Conservation (phyloP, 1,140 invertebrate species). For the Alviniconcha marisindica region DNA sequence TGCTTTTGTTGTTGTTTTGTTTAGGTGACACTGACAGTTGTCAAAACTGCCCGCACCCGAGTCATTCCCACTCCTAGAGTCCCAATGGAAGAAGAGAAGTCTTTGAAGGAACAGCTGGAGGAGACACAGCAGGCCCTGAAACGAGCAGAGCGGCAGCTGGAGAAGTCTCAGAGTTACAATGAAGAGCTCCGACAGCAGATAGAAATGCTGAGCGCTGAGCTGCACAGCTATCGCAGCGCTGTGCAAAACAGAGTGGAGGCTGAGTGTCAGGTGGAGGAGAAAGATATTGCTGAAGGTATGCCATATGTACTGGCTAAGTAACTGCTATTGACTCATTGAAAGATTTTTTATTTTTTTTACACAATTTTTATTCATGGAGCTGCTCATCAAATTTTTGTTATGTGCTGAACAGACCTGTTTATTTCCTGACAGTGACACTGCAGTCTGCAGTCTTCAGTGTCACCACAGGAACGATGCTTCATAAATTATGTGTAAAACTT, state of each 20-base stretch:
- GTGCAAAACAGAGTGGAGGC: not conserved
- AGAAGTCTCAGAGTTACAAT: slow-evolving; percentile 50
- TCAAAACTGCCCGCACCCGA: too few relatives aligned
- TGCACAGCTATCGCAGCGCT: slow-evolving; percentile 45
- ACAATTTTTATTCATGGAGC: not conserved
- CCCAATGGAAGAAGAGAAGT: not conserved
- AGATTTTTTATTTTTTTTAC: not conserved
- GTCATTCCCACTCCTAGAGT: too few relatives aligned
- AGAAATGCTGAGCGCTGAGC: slow-evolving; percentile 50
- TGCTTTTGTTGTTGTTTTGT: too few relatives aligned
- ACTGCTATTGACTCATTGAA: too few relatives aligned
- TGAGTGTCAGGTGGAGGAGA: slow-evolving; percentile 8
- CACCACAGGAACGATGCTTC: too few relatives aligned
- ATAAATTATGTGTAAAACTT: too few relatives aligned
- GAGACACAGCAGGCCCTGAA: slow-evolving; percentile 40
- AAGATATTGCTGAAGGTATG: not conserved
- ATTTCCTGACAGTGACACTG: too few relatives aligned
- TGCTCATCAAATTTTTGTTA: not conserved
- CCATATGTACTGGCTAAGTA: too few relatives aligned
- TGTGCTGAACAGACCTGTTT: not conserved
- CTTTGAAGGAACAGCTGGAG: slow-evolving; percentile 36
- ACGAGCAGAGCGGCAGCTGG: slow-evolving; percentile 39
- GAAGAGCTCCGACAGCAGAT: slow-evolving; percentile 51
- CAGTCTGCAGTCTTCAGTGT: too few relatives aligned
- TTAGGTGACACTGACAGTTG: too few relatives aligned